Conservation (phyloP, 2,113 vertebrate genomes). For the Macaca nemestrina region DNA sequence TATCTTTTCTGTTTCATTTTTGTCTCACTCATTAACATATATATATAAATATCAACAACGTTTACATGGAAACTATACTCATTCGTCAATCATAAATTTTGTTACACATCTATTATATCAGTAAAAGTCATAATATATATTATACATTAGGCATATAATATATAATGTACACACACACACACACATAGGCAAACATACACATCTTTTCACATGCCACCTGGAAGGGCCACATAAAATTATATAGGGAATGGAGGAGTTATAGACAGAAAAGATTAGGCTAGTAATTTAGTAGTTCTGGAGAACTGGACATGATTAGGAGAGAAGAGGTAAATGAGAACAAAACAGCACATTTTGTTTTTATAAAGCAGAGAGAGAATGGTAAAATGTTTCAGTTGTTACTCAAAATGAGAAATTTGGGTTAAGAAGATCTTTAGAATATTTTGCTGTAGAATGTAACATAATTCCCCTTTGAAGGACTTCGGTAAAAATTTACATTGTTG, state of each 20-base stretch:
- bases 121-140: neutral
- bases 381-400: neutral
- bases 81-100: neutral
- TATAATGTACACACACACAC: neutral
- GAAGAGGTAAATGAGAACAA: neutral
- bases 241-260: neutral
- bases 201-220: neutral
- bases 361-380: neutral
- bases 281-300: conserved; percentile 17
- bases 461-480: neutral
- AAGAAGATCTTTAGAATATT: neutral
- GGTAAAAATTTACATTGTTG: neutral
- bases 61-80: neutral
- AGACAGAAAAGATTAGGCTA: neutral
- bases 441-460: neutral
- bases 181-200: neutral
- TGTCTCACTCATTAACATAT: neutral
- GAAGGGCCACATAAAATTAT: neutral
- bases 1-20: neutral
- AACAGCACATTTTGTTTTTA: neutral
- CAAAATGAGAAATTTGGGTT: neutral
- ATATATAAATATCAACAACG: neutral
- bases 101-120: neutral
- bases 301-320: neutral
- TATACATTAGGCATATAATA: no score